Percentiles rank a stretch among this genome's conserved stretches.
These are phyloP conservation scores for Anolis apletophallus DNA, from an alignment of 2,797 vertebrate genomes.

Conservation along the genomic window DNA sequence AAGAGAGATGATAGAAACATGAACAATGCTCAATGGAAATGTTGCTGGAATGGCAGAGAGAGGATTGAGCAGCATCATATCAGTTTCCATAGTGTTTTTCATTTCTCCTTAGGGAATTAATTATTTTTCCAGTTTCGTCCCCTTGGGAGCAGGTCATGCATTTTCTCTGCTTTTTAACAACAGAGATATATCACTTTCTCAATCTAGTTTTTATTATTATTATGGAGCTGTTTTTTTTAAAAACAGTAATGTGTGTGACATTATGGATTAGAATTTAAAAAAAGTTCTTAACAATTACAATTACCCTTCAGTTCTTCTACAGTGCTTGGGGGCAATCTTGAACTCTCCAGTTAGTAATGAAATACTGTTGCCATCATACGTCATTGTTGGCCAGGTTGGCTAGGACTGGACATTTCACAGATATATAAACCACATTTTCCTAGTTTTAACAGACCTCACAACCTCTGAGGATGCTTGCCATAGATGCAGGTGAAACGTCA, in stretches of 20 bases:
- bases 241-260: slow-evolving; percentile 2
- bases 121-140: not conserved
- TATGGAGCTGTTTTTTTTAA: slow-evolving; percentile 28
- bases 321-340: not conserved
- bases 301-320: slow-evolving; percentile 31
- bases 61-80: not conserved
- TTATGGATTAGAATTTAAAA: slow-evolving; percentile 34
- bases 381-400: not conserved
- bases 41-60: not conserved
- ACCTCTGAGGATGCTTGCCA: too few species aligned
- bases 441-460: too few species aligned
- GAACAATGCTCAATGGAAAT: not conserved
- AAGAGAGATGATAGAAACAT: not conserved
- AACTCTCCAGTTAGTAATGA: not conserved
- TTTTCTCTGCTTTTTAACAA: slow-evolving; percentile 8
- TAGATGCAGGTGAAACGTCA: too few species aligned
- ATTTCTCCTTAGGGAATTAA: not conserved
- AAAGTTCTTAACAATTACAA: slow-evolving; percentile 41
- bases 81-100: not conserved
- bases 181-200: not conserved
- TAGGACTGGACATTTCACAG: too few species aligned
- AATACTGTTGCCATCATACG: not conserved
- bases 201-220: not conserved
- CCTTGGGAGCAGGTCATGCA: slow-evolving; percentile 23
- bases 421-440: too few species aligned